phyloP scores from a whole-genome alignment of 35 echinoderm and acorn worm species.

The Apostichopus japonicus region DNA sequence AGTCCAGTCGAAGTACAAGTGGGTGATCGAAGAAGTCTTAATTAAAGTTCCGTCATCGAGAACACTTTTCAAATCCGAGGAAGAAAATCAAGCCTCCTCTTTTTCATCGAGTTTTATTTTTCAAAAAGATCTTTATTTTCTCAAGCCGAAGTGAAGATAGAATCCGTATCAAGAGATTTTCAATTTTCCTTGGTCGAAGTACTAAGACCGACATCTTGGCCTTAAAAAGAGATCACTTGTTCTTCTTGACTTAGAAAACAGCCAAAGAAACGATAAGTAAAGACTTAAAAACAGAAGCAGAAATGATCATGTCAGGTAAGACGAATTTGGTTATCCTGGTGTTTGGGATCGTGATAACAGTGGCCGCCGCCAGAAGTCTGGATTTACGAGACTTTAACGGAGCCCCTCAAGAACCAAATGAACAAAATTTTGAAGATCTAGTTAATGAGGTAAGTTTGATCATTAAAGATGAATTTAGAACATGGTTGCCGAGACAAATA shows the following conservation, averaged over 20 bases:
- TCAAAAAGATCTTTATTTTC: too few species aligned
- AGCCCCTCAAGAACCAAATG: background rate
- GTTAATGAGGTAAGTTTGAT: slow-evolving; percentile 28
- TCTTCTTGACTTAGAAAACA: background rate
- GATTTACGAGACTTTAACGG: slow-evolving; percentile 34
- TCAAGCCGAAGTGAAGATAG: background rate
- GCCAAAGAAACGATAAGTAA: background rate
- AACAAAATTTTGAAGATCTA: slow-evolving; percentile 24
- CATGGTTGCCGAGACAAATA: too few species aligned
- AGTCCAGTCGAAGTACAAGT: slow-evolving; percentile 2
- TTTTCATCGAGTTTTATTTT: background rate
- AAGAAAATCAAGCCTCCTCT: background rate
- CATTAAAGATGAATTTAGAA: too few species aligned
- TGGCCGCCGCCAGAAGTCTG: slow-evolving; percentile 31
- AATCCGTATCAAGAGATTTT: background rate
- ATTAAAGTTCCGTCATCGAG: background rate
- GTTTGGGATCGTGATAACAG: slow-evolving; percentile 7
- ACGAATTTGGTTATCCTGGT: slow-evolving; percentile 37
- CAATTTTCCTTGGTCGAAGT: background rate
- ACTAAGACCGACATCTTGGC: background rate
- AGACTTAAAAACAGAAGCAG: background rate
- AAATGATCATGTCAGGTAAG: slow-evolving; percentile 29
- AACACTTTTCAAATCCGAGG: background rate
- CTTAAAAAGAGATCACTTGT: background rate
- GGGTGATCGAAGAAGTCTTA: background rate